Conservation (phyloP, 2,113 vertebrate genomes). For the Porphyrio hochstetteri region DNA sequence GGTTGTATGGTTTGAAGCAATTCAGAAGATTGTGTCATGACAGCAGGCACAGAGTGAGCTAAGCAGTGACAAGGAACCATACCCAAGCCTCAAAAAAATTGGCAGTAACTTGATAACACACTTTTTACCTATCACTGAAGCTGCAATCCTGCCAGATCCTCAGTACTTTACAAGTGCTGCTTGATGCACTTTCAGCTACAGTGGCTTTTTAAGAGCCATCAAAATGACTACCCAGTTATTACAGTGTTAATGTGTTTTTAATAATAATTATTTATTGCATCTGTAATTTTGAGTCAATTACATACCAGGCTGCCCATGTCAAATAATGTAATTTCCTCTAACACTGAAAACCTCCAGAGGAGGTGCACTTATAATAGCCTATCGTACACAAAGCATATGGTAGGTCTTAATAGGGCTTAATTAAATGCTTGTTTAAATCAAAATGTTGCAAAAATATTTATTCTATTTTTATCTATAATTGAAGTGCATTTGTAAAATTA, state of each 20-base stretch:
- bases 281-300: slow-evolving; percentile 55
- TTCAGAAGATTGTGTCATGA: background rate
- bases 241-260: slow-evolving; percentile 51
- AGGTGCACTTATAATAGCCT: background rate
- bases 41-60: background rate
- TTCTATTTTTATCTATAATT: slow-evolving; percentile 48
- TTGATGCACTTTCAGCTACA: background rate
- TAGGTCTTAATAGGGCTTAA: slow-evolving; percentile 40
- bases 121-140: background rate
- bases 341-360: background rate
- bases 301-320: background rate
- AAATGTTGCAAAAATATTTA: slow-evolving; percentile 62
- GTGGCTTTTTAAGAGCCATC: slow-evolving; percentile 14
- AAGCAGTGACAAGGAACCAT: background rate
- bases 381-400: slow-evolving; percentile 39
- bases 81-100: background rate
- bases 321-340: slow-evolving; percentile 17
- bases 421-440: slow-evolving; percentile 56
- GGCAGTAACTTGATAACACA: background rate
- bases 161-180: background rate
- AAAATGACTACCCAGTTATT: slow-evolving; percentile 36
- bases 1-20: background rate
- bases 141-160: background rate
- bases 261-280: slow-evolving; percentile 46
- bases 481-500: slow-evolving; percentile 39